Conservation (phyloP, 2,797 vertebrate species). For the Manis crassicaudata region DNA sequence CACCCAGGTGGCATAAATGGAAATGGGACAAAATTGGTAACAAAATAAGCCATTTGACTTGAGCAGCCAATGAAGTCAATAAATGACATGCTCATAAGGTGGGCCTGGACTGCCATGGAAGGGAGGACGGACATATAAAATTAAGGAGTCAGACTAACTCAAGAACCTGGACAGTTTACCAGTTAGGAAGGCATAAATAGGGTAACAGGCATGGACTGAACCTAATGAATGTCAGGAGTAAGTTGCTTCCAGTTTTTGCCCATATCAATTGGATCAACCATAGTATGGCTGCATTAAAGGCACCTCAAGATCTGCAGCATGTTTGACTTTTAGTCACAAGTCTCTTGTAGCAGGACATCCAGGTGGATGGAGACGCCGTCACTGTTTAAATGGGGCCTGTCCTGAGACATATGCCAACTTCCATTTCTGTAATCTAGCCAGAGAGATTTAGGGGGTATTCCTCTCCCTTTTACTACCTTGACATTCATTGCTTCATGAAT, state of each 20-base stretch:
- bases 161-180: neutral
- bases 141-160: neutral
- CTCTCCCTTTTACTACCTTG: neutral
- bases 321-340: neutral
- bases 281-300: neutral
- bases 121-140: neutral
- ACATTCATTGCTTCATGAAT: neutral
- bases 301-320: neutral
- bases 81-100: neutral
- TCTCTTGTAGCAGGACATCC: neutral
- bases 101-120: neutral
- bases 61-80: neutral
- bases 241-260: neutral
- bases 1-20: neutral
- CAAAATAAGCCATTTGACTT: neutral
- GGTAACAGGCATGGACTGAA: neutral
- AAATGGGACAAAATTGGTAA: slow-evolving; percentile 14
- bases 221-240: neutral
- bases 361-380: neutral
- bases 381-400: neutral
- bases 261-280: neutral
- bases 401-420: neutral
- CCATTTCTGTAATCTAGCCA: neutral
- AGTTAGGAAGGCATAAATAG: neutral
- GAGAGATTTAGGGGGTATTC: neutral